Evolutionary conservation across 1,140 invertebrate genomes (phyloP), one percentile per base, ranked within the genome.

Genomic region (Caenorhabditis briggsae): DNA sequence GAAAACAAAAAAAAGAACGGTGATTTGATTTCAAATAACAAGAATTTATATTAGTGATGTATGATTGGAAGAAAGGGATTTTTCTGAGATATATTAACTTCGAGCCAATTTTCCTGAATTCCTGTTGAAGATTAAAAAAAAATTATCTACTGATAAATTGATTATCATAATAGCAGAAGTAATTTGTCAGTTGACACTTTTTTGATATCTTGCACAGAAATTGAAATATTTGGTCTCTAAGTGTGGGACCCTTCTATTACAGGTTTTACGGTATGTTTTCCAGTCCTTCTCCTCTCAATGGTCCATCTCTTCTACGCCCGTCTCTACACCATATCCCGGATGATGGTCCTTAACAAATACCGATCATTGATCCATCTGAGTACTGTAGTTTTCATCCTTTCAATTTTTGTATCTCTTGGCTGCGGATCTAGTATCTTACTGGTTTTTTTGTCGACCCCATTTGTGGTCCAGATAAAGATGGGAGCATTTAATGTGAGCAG

Each of bases 241-340:
- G n/a, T n/a, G n/a, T n/a, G n/a, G n/a, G n/a, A n/a, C n/a, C n/a
- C n/a, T n/a, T n/a, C n/a, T n/a, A n/a, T n/a, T n/a, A n/a, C n/a
- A n/a, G n/a, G n/a, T n/a, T n/a, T n/a, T n/a, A n/a, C n/a, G n/a
- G n/a, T n/a, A n/a, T n/a, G n/a, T n/a, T 33, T 33, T 33, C 33
- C 70, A 78, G 70, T 78, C n/a, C 43, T 78, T 9, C 70, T 78
- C n/a, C 46, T 78, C 70, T 78, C 70, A 0, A 78, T 78, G 46
- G 70, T 78, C 2, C 70, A 78, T 23, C 43, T 78, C 20, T 78
- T 78, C 70, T 78, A 78, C 70, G 70, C 70, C 11, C 18, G 70
- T 0, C 20, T 78, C 18, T 78, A 78, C 20, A 78, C 70, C n/a
- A 78, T 78, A 6, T 78, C 70, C 9, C 70, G 18, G 2, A 78